Percentiles rank a stretch among this genome's conserved stretches.
These are phyloP conservation scores for Atethmia centrago DNA, from an alignment of 2,888 invertebrate genomes.

Conservation along the genomic window DNA sequence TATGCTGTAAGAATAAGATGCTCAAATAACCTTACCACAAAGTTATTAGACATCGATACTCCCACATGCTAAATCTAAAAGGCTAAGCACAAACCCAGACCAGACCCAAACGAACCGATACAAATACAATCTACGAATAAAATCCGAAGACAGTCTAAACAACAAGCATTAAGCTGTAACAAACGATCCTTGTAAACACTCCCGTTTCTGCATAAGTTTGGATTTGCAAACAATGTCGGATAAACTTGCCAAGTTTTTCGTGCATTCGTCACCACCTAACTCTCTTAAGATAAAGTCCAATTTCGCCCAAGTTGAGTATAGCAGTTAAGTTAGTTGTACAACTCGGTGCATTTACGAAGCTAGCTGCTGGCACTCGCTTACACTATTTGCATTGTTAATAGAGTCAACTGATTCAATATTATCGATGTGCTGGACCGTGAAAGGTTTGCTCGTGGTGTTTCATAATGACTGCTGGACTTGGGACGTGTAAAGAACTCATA, in stretches of 20 bases:
- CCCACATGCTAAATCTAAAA: slow-evolving; percentile 36
- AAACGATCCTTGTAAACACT: slow-evolving; percentile 85
- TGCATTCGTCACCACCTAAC: slow-evolving; percentile 51
- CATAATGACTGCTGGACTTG: slow-evolving; percentile 56
- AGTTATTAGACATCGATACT: slow-evolving; percentile 40
- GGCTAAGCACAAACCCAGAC: slow-evolving; percentile 22
- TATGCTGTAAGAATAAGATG: background rate
- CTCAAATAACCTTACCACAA: background rate
- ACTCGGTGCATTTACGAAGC: slow-evolving; percentile 82
- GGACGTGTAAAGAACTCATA: slow-evolving; percentile 10
- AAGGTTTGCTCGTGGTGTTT: slow-evolving; percentile 70
- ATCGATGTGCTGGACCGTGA: slow-evolving; percentile 76
- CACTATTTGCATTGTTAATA: slow-evolving; percentile 87
- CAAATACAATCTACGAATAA: slow-evolving; percentile 66
- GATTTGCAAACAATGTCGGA: slow-evolving; percentile 84
- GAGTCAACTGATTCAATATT: slow-evolving; percentile 86
- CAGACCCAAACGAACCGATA: slow-evolving; percentile 55
- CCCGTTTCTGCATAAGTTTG: slow-evolving; percentile 84
- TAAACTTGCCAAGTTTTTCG: slow-evolving; percentile 72
- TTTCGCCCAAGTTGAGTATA: slow-evolving; percentile 19
- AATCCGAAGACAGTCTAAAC: slow-evolving; percentile 80
- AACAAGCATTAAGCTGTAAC: slow-evolving; percentile 84
- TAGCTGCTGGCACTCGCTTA: slow-evolving; percentile 79
- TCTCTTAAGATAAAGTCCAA: slow-evolving; percentile 47
- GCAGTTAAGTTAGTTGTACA: slow-evolving; percentile 63